phyloP scores from a whole-genome alignment of 2,888 invertebrate genomes.

The Heliconius erato region DNA sequence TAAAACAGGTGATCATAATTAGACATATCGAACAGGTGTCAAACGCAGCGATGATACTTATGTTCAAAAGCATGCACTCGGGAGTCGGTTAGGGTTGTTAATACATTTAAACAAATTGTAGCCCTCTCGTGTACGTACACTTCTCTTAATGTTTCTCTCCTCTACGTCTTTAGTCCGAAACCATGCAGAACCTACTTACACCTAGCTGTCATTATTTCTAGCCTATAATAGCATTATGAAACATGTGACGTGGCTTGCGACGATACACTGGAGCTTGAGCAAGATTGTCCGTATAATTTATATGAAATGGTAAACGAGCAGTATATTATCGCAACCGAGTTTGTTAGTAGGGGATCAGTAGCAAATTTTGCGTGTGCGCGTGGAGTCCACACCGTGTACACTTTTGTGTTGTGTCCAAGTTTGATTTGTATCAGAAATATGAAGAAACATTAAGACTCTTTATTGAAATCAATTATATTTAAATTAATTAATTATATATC shows the following conservation, averaged over 20 bases:
- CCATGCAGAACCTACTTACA: slow-evolving; percentile 78
- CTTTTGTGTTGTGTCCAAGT: slow-evolving; percentile 57
- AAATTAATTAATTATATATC: neutral
- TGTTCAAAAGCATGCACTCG: slow-evolving; percentile 70
- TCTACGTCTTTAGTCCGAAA: slow-evolving; percentile 61
- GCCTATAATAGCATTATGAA: slow-evolving; percentile 81
- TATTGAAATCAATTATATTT: neutral
- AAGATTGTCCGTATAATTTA: slow-evolving; percentile 15
- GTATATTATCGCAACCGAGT: slow-evolving; percentile 72
- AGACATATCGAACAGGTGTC: slow-evolving; percentile 47
- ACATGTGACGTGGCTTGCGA: slow-evolving; percentile 71
- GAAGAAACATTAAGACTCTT: neutral
- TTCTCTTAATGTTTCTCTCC: slow-evolving; percentile 44
- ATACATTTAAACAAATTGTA: slow-evolving; percentile 65
- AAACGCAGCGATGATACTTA: slow-evolving; percentile 58
- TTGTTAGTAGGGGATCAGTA: slow-evolving; percentile 81
- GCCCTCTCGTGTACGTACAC: slow-evolving; percentile 51
- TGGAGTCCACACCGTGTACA: slow-evolving; percentile 83
- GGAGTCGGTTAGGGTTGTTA: slow-evolving; percentile 74
- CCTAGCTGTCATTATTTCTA: slow-evolving; percentile 77
- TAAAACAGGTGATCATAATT: slow-evolving; percentile 54
- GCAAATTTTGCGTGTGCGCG: slow-evolving; percentile 83
- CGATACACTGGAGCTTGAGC: slow-evolving; percentile 63
- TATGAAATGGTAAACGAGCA: slow-evolving; percentile 15
- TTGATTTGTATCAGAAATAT: slow-evolving; percentile 25